Conservation (phyloP, 2,113 vertebrate genomes). For the Malaclemys terrapin region DNA sequence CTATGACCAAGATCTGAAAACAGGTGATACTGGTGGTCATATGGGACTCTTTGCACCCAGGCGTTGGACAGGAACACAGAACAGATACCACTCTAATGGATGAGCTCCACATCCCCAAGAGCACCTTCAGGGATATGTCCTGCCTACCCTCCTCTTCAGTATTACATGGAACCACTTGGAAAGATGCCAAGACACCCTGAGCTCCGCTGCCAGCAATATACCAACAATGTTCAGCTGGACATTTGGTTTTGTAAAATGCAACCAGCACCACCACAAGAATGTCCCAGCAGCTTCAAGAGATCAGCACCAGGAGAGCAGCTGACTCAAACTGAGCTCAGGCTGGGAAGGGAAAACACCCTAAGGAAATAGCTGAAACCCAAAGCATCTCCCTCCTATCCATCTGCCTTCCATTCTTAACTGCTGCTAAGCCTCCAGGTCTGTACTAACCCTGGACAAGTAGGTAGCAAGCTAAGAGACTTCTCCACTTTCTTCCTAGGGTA, state of each 20-base stretch:
- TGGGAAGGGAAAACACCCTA: neutral
- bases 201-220: neutral
- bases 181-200: neutral
- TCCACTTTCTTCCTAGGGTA: neutral
- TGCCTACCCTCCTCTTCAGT: neutral
- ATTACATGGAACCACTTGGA: neutral
- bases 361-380: neutral
- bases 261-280: neutral
- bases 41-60: too few species aligned
- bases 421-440: neutral
- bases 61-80: too few species aligned
- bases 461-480: neutral
- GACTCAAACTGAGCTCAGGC: neutral
- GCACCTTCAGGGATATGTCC: neutral
- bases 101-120: neutral
- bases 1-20: too few species aligned
- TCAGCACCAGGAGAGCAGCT: neutral
- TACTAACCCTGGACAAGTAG: neutral
- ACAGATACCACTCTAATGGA: too few species aligned
- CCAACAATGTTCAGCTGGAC: neutral
- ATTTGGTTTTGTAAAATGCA: neutral
- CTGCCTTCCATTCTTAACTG: neutral
- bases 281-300: neutral
- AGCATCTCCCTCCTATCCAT: neutral
- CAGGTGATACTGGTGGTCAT: too few species aligned